Evolutionary conservation across 2,888 invertebrate genomes (phyloP).

Genomic region (Aleiodes alternator): DNA sequence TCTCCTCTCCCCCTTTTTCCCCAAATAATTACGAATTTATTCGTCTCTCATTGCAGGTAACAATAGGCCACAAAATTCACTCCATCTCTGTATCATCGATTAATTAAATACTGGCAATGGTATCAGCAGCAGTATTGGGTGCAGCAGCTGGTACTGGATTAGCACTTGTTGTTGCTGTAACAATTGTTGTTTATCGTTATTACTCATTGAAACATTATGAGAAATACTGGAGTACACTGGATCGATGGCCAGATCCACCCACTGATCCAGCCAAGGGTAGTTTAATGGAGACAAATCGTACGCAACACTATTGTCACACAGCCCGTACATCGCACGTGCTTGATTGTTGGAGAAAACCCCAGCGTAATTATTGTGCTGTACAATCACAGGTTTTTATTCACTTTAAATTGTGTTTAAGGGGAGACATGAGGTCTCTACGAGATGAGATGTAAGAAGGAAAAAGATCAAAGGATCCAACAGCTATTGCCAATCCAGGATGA

Average conservation of each 20-base stretch:
- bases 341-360: slow-evolving; percentile 64
- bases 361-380: slow-evolving; percentile 65
- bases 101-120: slow-evolving; percentile 74
- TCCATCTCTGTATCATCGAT: too few species aligned
- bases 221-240: slow-evolving; percentile 80
- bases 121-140: slow-evolving; percentile 82
- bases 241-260: slow-evolving; percentile 75
- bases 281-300: slow-evolving; percentile 33
- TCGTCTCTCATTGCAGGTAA: not conserved
- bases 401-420: too few species aligned
- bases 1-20: too few species aligned
- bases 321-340: slow-evolving; percentile 56
- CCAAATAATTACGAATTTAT: too few species aligned
- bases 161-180: slow-evolving; percentile 81
- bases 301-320: slow-evolving; percentile 51
- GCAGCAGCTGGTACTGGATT: slow-evolving; percentile 82
- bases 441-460: too few species aligned
- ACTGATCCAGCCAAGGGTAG: slow-evolving; percentile 27
- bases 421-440: too few species aligned
- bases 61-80: not conserved
- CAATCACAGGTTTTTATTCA: slow-evolving; percentile 59
- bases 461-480: too few species aligned
- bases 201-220: slow-evolving; percentile 78
- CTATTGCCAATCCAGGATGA: too few species aligned
- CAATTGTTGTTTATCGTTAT: slow-evolving; percentile 82